Percentiles rank a stretch among this genome's conserved stretches.
Evolutionary conservation across 2,797 vertebrate genomes (phyloP).

Genomic region (Novumbra hubbsi): DNA sequence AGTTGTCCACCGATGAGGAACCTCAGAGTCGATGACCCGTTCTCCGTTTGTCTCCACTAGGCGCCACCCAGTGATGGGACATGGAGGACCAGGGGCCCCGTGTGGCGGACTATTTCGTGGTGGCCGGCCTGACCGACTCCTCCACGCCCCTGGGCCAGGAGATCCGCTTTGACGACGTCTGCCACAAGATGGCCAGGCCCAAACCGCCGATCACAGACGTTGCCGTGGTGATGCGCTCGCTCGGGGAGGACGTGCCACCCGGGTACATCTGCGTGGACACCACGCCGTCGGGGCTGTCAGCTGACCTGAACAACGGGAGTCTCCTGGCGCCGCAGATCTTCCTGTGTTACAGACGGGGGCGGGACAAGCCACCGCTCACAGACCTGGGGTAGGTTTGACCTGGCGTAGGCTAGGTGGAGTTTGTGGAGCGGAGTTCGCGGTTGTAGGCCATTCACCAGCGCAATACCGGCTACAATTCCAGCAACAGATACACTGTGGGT

Average conservation of each 20-base stretch:
- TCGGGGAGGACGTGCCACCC: conserved; percentile 87
- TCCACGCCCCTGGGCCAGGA: conserved; percentile 91
- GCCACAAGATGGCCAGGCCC: conserved; percentile 86
- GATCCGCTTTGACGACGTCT: conserved; percentile 90
- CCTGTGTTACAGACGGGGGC: conserved; percentile 88
- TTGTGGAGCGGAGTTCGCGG: no score
- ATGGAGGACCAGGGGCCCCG: conserved; percentile 94
- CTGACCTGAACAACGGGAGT: conserved; percentile 91
- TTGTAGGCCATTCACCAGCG: no score
- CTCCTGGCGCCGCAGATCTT: conserved; percentile 89
- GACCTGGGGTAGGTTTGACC: conserved; percentile 81
- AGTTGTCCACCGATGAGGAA: no score
- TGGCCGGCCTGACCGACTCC: conserved; percentile 89
- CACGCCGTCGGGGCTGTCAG: conserved; percentile 84
- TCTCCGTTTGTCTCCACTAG: conserved; percentile 30
- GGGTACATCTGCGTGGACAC: conserved; percentile 86
- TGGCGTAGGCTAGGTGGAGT: neutral
- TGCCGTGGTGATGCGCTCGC: conserved; percentile 86
- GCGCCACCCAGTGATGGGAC: conserved; percentile 78
- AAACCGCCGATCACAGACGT: conserved; percentile 92
- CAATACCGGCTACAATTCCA: no score
- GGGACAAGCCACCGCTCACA: conserved; percentile 90
- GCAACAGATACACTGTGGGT: no score
- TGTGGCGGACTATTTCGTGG: conserved; percentile 95
- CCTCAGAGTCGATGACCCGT: neutral